phyloP scores from a whole-genome alignment of 2,113 vertebrate species.

The Mobula birostris region DNA sequence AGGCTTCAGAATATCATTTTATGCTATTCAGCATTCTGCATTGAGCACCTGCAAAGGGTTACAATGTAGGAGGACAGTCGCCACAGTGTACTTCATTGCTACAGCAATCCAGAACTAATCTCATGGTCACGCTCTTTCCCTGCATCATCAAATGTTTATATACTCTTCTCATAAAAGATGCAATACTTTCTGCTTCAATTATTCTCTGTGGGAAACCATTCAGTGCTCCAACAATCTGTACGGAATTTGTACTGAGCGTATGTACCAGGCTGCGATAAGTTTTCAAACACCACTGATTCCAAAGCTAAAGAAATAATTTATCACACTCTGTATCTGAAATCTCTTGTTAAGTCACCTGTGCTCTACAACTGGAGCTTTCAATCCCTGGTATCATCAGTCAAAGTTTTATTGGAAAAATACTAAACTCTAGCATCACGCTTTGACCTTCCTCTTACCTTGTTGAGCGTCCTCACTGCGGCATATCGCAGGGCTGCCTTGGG shows the following conservation, averaged over 20 bases:
- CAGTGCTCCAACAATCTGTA: background rate
- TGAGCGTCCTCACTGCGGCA: constrained; percentile 67
- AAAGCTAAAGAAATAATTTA: background rate
- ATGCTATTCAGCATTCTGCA: background rate
- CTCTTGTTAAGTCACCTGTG: background rate
- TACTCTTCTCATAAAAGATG: background rate
- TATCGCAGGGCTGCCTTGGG: constrained; percentile 69
- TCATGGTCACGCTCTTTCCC: background rate
- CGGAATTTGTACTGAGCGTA: background rate
- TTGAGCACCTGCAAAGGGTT: background rate
- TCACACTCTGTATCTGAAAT: too few species aligned
- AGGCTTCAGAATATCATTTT: constrained; percentile 4
- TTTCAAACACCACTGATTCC: background rate
- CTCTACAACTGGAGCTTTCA: background rate
- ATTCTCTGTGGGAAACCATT: background rate
- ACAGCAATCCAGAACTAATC: constrained; percentile 26
- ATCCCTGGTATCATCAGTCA: background rate
- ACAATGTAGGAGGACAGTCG: background rate
- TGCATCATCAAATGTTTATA: background rate
- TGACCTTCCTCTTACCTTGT: constrained; percentile 57
- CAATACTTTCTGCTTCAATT: constrained; percentile 18
- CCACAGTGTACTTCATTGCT: background rate
- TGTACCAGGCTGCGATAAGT: background rate
- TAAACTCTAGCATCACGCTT: background rate
- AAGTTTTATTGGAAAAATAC: background rate